Evolutionary conservation across 2,888 invertebrate species (phyloP).

Genomic region (Pterobdella sp.): DNA sequence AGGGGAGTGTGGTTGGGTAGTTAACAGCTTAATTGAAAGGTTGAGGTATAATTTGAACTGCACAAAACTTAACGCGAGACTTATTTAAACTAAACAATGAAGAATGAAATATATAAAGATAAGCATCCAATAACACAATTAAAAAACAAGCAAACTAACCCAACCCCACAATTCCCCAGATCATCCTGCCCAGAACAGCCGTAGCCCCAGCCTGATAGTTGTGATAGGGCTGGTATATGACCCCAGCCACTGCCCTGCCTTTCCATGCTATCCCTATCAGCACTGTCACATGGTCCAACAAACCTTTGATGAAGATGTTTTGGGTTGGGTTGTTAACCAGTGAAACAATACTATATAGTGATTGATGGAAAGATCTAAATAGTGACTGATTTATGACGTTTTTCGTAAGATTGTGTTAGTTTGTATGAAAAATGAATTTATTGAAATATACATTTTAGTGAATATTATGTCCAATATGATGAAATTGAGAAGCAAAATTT

Average conservation of each 20-base stretch:
- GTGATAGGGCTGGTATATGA: conserved; percentile 94
- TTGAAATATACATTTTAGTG: no score
- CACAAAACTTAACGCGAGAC: background rate
- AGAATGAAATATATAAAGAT: background rate
- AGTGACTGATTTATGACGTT: no score
- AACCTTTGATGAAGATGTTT: conserved; percentile 55
- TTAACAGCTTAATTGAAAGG: background rate
- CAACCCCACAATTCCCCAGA: conserved; percentile 82
- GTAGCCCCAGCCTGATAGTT: conserved; percentile 53
- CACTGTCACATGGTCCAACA: conserved; percentile 93
- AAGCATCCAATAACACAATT: background rate
- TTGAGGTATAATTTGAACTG: background rate
- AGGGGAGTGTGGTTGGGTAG: background rate
- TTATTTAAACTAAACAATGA: background rate
- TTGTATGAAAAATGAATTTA: no score
- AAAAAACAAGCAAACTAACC: conserved; percentile 53
- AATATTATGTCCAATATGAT: no score
- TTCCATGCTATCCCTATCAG: conserved; percentile 86
- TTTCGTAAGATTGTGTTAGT: no score
- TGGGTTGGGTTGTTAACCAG: no score
- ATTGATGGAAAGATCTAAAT: no score
- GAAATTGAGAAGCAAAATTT: no score
- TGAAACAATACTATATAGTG: no score
- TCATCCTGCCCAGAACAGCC: conserved; percentile 66
- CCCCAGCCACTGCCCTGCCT: conserved; percentile 80